Evolutionary conservation across 2,113 vertebrate species (phyloP), one percentile per base, ranked within the genome.

Genomic region (Leucopsar rothschildi): DNA sequence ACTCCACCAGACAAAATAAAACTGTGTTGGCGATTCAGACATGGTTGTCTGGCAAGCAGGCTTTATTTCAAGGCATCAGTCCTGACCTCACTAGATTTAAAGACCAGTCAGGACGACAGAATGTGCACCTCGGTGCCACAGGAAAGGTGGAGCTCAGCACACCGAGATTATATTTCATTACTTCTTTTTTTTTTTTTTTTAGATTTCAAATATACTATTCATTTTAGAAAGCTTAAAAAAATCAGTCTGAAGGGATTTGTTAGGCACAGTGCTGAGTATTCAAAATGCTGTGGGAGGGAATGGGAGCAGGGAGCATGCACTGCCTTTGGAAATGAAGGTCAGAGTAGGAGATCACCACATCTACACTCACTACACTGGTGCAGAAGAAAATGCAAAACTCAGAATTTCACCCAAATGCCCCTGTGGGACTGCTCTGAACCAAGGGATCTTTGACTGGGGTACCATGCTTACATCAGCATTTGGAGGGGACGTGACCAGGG

Each of bases 1-100:
- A 96, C 95, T 96, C 68, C 75, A 96, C 90, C 93, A 98, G 97
- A 98, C 96, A 98, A 96, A 98, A 98, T 94, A 97, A 97, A 97
- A 97, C 95, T 55, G 89, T 94, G 88, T 90, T 98, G 97, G 96
- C 56, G 1, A 94, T 88, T 96, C 93, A 97, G 95, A 96, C 92
- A 93, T 59, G 39, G 82, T 83, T 94, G 93, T 95, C 96, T 97
- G 96, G 97, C 95, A 97, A 89, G 59, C 82, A 92, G 73, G 52
- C 68, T 97, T 93, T 87, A 86, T 90, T 97, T 96, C 96, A 96
- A 94, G 94, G 88, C 70, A 82, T 92, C 95, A 96, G 95, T 92
- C 87, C 80, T 92, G 92, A 97, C 64, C 86, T 97, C 95, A 97
- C 61, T 95, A 37, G 63, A 91, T 92, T 97, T 88, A 96, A 97